Evolutionary conservation across 2,888 invertebrate species (phyloP), one percentile per base, ranked within the genome.

Genomic region (Tenodera sinensis): DNA sequence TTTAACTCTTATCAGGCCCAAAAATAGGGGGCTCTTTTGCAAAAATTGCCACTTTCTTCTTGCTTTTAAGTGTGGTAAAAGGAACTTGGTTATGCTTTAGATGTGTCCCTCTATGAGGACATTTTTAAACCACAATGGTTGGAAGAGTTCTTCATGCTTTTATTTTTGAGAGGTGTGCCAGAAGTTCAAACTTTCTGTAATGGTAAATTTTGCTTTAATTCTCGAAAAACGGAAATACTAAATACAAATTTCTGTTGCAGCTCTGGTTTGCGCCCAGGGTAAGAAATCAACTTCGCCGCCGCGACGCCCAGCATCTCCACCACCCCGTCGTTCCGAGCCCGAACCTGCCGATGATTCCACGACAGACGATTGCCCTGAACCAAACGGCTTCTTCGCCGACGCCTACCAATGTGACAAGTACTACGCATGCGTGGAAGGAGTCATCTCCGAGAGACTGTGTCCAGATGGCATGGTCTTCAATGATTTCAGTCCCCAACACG

Each of bases 381-480:
- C 95, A 0, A 95, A 97, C 91, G 98, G 98, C 14, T 98, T 95
- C 93, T 98, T 97, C 92, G 97, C 97, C 15, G 97, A 97, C 92
- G 95, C 96, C 25, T 96, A 96, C 92, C 97, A 98, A 93, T 98
- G 98, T 92, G 98, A 98, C 94, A 97, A 97, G 93, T 98, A 97
- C 92, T 96, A 97, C 93, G 96, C 96, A 90, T 98, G 98, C 94
- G 94, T 91, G 25, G 96, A 96, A 90, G 97, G 97, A 34, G 92
- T 90, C 25, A 95, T 96, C 89, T 96, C 95, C 1, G 97, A 97
- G 92, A 97, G 96, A 92, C 94, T 98, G 4, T 98, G 98, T 91
- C 97, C 97, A 0, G 98, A 98, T 92, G 98, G 98, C 30, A 96
- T 97, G 95, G 97, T 98, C 88, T 98, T 98, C 94, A 97, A 98